Conservation (phyloP, 2,888 invertebrate species). For the Dasypogon diadema region DNA sequence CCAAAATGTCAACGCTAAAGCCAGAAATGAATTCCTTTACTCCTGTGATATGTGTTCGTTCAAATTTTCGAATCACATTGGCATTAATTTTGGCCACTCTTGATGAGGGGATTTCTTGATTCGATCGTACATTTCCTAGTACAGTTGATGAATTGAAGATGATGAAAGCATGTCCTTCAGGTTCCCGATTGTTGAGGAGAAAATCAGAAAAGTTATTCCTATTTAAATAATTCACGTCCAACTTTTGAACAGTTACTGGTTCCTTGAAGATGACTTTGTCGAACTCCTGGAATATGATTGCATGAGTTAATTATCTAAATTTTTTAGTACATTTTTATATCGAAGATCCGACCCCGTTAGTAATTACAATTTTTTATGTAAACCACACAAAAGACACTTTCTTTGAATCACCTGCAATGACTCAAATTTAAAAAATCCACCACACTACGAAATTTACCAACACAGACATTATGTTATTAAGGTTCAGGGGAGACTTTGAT, state of each 20-base stretch:
- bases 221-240: not conserved
- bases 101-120: not conserved
- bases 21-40: not conserved
- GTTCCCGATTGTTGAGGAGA: not conserved
- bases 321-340: too few relatives aligned
- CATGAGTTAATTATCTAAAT: too few relatives aligned
- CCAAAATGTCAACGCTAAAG: not conserved
- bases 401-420: too few relatives aligned
- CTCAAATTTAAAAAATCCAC: too few relatives aligned
- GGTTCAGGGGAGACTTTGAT: too few relatives aligned
- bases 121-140: not conserved
- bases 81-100: not conserved
- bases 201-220: not conserved
- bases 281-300: not conserved
- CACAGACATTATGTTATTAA: too few relatives aligned
- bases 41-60: not conserved
- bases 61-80: not conserved
- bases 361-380: too few relatives aligned
- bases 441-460: too few relatives aligned
- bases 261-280: not conserved
- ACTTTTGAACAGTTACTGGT: not conserved
- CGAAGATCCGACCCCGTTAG: too few relatives aligned
- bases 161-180: not conserved
- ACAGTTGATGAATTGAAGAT: constrained; percentile 21
- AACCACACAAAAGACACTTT: too few relatives aligned